phyloP scores from a whole-genome alignment of 2,797 vertebrate genomes.

The Oreochromis mossambicus region DNA sequence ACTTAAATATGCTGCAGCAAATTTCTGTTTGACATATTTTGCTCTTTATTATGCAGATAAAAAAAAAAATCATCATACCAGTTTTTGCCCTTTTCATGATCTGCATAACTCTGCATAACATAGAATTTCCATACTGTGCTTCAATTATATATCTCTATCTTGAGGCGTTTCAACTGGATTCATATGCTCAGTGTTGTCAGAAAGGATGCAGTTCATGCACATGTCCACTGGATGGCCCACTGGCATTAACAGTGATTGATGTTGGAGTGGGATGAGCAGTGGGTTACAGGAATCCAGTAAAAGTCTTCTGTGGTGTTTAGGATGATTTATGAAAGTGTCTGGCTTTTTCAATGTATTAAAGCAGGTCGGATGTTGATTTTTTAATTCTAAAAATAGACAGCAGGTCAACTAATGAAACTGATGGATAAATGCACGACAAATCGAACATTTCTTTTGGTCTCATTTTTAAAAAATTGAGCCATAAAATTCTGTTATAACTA shows the following conservation, averaged over 20 bases:
- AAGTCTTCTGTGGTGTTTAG: neutral
- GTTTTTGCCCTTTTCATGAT: neutral
- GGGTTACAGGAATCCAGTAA: neutral
- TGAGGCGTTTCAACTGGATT: neutral
- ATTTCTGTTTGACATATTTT: neutral
- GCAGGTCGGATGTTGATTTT: neutral
- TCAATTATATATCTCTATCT: neutral
- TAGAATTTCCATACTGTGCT: neutral
- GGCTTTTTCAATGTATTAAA: neutral
- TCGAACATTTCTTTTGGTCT: neutral
- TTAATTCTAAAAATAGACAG: neutral
- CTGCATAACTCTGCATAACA: neutral
- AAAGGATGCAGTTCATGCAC: conserved; percentile 10
- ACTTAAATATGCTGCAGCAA: neutral
- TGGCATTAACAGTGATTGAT: conserved; percentile 23
- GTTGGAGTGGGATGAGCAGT: neutral
- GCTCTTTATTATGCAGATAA: neutral
- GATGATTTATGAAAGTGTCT: neutral
- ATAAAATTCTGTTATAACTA: neutral
- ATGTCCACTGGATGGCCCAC: conserved; percentile 64
- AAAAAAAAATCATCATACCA: neutral
- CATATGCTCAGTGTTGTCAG: neutral
- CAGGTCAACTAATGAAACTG: neutral
- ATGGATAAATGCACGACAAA: neutral
- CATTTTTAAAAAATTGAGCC: neutral